Evolutionary conservation across 2,113 vertebrate species (phyloP).

Genomic region (Pituophis catenifer): DNA sequence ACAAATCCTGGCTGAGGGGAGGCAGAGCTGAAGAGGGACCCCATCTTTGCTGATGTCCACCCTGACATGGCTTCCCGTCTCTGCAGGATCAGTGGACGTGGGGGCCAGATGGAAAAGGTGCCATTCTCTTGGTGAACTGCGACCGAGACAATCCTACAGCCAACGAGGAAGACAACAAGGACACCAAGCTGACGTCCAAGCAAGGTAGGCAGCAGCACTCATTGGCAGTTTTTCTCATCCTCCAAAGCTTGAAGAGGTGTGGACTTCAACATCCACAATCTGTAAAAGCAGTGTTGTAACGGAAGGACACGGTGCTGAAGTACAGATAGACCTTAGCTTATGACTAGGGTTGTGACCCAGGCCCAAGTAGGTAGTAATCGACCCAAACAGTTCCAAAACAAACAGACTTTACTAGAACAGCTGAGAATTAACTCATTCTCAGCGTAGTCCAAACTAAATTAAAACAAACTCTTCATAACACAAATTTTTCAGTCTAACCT

Average conservation of each 20-base stretch:
- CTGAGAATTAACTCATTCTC: too few relatives aligned
- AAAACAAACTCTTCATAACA: too few relatives aligned
- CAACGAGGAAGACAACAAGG: accelerated
- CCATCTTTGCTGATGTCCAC: background rate
- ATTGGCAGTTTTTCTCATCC: background rate
- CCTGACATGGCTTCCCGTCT: background rate
- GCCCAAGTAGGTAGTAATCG: too few relatives aligned
- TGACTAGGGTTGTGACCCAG: too few relatives aligned
- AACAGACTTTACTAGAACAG: too few relatives aligned
- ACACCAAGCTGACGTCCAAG: background rate
- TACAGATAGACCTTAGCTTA: background rate
- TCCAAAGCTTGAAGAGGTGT: background rate
- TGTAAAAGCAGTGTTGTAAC: background rate
- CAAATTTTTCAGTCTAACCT: too few relatives aligned
- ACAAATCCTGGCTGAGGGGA: background rate
- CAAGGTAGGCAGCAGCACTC: background rate
- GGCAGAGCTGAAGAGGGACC: background rate
- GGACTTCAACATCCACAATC: background rate
- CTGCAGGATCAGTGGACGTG: conserved; percentile 79
- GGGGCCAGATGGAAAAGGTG: conserved; percentile 81
- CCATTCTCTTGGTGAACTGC: conserved; percentile 85
- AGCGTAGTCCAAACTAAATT: too few relatives aligned
- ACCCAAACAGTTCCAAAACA: too few relatives aligned
- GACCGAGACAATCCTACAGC: conserved; percentile 41
- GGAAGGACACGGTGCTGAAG: background rate